Conservation (phyloP, 2,113 vertebrate genomes). For the Pollimyrus isidori region DNA sequence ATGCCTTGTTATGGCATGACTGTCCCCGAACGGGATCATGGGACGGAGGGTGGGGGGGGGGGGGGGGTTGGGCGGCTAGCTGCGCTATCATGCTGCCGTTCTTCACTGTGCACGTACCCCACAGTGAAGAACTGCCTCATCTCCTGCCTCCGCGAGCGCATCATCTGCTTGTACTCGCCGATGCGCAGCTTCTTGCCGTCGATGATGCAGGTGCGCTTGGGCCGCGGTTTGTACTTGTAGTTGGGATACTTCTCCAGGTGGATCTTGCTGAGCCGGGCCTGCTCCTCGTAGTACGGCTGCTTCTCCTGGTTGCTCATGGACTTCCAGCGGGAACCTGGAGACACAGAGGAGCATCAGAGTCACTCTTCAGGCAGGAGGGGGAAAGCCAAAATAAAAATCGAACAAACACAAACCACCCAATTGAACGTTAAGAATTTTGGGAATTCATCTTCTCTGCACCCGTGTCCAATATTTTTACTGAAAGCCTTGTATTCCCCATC, state of each 20-base stretch:
- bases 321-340: slow-evolving; percentile 75
- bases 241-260: slow-evolving; percentile 79
- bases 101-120: slow-evolving; percentile 55
- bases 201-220: slow-evolving; percentile 77
- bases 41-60: neutral
- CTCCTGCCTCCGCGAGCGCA: slow-evolving; percentile 75
- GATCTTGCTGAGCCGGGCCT: slow-evolving; percentile 76
- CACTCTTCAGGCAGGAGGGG: neutral
- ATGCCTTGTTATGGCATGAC: neutral
- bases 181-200: slow-evolving; percentile 75
- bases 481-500: neutral
- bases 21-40: neutral
- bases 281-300: slow-evolving; percentile 77
- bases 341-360: neutral
- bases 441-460: neutral
- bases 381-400: neutral
- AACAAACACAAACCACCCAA: neutral
- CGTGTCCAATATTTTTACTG: neutral
- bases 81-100: neutral
- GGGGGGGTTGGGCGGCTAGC: neutral
- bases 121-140: slow-evolving; percentile 80
- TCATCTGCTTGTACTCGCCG: slow-evolving; percentile 75
- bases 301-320: slow-evolving; percentile 80
- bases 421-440: neutral
- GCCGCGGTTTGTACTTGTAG: slow-evolving; percentile 79